These are phyloP conservation scores for Neodontobutis hainanensis DNA, from an alignment of 2,113 vertebrate species.

Conservation along the genomic window DNA sequence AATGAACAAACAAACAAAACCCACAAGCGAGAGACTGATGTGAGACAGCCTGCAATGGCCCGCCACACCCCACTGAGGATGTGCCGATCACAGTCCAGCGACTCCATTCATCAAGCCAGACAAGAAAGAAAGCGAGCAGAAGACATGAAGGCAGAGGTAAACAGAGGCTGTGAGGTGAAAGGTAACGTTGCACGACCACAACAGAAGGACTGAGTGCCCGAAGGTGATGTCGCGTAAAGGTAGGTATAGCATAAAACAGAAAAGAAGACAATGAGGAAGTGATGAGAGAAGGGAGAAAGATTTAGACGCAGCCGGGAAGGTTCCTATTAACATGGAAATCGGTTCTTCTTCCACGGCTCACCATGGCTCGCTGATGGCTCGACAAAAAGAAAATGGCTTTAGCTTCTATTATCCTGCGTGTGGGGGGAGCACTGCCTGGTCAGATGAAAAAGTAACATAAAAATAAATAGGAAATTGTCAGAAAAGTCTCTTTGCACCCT, in stretches of 20 bases:
- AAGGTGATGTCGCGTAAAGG: conserved; percentile 30
- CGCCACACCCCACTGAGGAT: conserved; percentile 62
- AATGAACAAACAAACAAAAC: conserved; percentile 17
- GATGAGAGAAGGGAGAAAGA: conserved; percentile 22
- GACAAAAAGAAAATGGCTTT: conserved; percentile 74
- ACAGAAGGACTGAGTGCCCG: conserved; percentile 30
- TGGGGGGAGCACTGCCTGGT: conserved; percentile 72
- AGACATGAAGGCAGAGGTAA: conserved; percentile 52
- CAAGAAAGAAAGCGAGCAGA: conserved; percentile 43
- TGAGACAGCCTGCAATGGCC: conserved; percentile 50
- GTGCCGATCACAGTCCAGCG: conserved; percentile 69
- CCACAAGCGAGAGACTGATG: conserved; percentile 35
- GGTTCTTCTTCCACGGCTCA: conserved; percentile 64
- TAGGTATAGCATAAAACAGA: conserved; percentile 34
- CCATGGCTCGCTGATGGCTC: conserved; percentile 72
- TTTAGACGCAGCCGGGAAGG: conserved; percentile 59
- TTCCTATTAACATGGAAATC: conserved; percentile 82
- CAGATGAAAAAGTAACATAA: conserved; percentile 69
- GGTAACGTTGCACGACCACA: conserved; percentile 51
- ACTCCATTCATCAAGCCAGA: conserved; percentile 76
- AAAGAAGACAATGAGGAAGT: conserved; percentile 29
- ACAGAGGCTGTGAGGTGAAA: conserved; percentile 65
- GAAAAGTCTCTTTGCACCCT: conserved; percentile 47
- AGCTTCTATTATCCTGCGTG: conserved; percentile 78
- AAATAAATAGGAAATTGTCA: conserved; percentile 48